Base-by-base conservation (phyloP, 2,113 vertebrate species). In the Nothoprocta pentlandii region DNA sequence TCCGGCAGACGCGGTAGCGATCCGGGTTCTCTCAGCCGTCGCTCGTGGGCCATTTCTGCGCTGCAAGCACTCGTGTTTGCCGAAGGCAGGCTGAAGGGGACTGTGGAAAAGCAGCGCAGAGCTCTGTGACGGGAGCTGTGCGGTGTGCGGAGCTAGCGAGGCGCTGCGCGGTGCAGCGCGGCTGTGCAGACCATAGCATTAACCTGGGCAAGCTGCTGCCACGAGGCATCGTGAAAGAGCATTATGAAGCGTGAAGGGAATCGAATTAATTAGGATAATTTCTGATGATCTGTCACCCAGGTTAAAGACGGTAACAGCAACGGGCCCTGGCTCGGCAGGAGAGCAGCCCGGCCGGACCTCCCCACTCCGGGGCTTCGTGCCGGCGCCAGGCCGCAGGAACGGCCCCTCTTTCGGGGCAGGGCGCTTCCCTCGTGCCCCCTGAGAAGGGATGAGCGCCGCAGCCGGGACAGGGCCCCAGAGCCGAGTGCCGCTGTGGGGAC, bases 131-230 rank as follows among this genome's bases (percentile, higher is more conserved):
- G 36, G 36, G 36, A 39, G 36, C 36, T 39, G 36, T 8, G 36
- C 6, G 36, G 36, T 39, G 36, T 5, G 1, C 4, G 51, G 88
- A 44, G 12, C 49, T 44, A 16, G 11, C 1, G 3, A 4, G 0
- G 49, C 6, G 20, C 25, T 26, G 0, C 5, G 30, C 10, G 64
- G 15, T 6, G 1, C 16, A 59, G 49, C 10, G 25, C 19, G 36
- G 36, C 36, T 6, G 36, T 39, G 36, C 36, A 11, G 30, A 67
- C 7, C 25, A 0, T 2, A 3, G 9, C 32, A 53, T 36, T 30
- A 79, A n/a, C 74, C 1, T 1, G 7, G 30, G 61, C 0, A 1
- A 16, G 32, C 51, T 34, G 42, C n/a, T 44, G 68, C 56, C 42
- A 23, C 34, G 10, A 7, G 17, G 42, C 53, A 6, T 12, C 36